Percentiles rank a stretch among this genome's conserved stretches.
These are phyloP conservation scores for Sinodicranocentrus sp. DNA, from an alignment of 2,888 invertebrate genomes.

Conservation along the genomic window DNA sequence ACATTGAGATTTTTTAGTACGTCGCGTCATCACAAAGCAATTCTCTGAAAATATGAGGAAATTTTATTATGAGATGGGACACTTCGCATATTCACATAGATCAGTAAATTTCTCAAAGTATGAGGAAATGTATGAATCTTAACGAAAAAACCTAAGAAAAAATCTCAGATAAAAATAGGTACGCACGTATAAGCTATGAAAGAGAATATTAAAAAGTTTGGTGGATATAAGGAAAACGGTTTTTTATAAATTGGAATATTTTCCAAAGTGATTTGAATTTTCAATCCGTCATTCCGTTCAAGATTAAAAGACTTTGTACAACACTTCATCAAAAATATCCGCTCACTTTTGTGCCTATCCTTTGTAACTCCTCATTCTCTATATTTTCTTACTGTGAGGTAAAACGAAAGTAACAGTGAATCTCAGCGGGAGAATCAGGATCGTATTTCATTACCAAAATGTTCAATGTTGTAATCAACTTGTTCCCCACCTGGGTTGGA, in stretches of 20 bases:
- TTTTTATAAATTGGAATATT: too few relatives aligned
- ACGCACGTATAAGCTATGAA: too few relatives aligned
- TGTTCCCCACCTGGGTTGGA: constrained; percentile 5
- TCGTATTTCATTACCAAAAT: constrained; percentile 42
- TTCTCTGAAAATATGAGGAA: background rate
- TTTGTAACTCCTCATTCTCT: too few relatives aligned
- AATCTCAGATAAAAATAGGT: too few relatives aligned
- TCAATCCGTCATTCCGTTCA: too few relatives aligned
- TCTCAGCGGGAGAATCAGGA: constrained; percentile 36
- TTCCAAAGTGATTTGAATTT: too few relatives aligned
- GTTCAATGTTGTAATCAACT: background rate
- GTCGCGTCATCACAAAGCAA: background rate
- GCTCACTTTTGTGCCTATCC: too few relatives aligned
- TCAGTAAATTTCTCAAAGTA: background rate
- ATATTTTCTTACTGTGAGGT: background rate
- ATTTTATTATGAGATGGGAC: background rate
- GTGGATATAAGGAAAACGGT: too few relatives aligned
- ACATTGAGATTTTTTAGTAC: background rate
- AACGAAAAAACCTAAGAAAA: too few relatives aligned
- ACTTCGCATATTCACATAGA: background rate
- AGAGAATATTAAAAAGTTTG: too few relatives aligned
- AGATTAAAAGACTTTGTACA: too few relatives aligned
- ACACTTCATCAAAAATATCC: background rate
- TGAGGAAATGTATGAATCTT: too few relatives aligned
- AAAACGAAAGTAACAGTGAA: background rate